Percentiles rank a stretch among this genome's conserved stretches.
phyloP scores from a whole-genome alignment of 2,113 vertebrate species.

The rat (Rattus norvegicus) region DNA sequence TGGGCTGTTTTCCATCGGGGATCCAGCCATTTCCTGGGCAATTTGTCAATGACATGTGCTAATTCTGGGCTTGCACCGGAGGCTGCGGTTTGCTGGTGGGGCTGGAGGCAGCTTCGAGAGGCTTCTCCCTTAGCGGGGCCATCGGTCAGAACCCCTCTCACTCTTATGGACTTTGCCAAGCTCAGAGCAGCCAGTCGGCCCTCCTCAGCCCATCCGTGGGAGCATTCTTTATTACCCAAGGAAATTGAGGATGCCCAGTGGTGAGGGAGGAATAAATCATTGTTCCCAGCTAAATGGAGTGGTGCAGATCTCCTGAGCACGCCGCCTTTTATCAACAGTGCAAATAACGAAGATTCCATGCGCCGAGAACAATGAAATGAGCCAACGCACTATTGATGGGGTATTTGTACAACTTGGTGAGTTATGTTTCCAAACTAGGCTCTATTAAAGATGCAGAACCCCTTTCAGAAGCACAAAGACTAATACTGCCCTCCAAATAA shows the following conservation, averaged over 20 bases:
- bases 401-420: slow-evolving; percentile 83
- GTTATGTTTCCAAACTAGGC: slow-evolving; percentile 81
- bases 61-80: background rate
- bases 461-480: slow-evolving; percentile 79
- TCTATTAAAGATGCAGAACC: slow-evolving; percentile 79
- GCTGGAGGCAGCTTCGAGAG: rapidly evolving
- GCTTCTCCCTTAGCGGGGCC: background rate
- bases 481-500: slow-evolving; percentile 76
- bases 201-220: slow-evolving; percentile 38
- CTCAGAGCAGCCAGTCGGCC: slow-evolving; percentile 40
- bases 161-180: slow-evolving; percentile 36
- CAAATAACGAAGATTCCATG: slow-evolving; percentile 88
- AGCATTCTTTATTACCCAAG: slow-evolving; percentile 79
- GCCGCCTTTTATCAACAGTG: slow-evolving; percentile 86
- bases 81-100: rapidly evolving
- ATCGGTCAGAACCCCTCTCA: background rate
- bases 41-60: slow-evolving; percentile 60
- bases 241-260: slow-evolving; percentile 84
- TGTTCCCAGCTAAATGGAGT: slow-evolving; percentile 86
- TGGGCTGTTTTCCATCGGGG: slow-evolving; percentile 57
- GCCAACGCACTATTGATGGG: slow-evolving; percentile 83
- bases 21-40: background rate
- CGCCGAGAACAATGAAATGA: slow-evolving; percentile 86
- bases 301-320: slow-evolving; percentile 82
- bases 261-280: slow-evolving; percentile 87